A percentile compares a stretch with the other conserved stretches of the same genome.
These are phyloP conservation scores for Ctenodactylus gundi DNA, from an alignment of 2,113 vertebrate species.

Conservation along the genomic window DNA sequence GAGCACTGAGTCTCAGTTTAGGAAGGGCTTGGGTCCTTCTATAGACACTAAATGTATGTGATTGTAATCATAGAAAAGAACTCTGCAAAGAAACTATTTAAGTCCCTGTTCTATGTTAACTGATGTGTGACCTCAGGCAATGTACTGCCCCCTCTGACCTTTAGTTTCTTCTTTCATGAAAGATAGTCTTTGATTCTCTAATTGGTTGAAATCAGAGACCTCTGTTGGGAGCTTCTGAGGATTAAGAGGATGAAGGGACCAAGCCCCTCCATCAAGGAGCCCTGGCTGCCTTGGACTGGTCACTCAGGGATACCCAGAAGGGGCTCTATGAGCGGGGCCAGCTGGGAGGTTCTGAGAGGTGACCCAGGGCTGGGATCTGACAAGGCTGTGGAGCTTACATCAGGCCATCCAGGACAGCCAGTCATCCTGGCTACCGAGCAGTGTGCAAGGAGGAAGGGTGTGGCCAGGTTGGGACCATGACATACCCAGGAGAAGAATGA, in stretches of 20 bases:
- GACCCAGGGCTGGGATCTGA: neutral
- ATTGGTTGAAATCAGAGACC: neutral
- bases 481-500: neutral
- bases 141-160: neutral
- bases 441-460: neutral
- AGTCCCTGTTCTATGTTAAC: neutral
- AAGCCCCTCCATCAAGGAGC: neutral
- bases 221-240: neutral
- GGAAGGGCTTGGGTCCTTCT: neutral
- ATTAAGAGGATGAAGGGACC: neutral
- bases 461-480: accelerated
- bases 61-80: neutral
- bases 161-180: neutral
- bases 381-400: neutral
- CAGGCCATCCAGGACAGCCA: neutral
- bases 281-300: too few species aligned
- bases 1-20: neutral
- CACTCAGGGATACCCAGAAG: too few species aligned
- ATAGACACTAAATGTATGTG: neutral
- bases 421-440: neutral
- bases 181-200: neutral
- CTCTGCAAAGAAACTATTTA: neutral
- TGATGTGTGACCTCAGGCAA: neutral
- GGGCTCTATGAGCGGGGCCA: too few species aligned
- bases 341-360: too few species aligned